Evolutionary conservation across 1,140 invertebrate species (phyloP), one percentile per base, ranked within the genome.

Genomic region (Triops longicaudatus): DNA sequence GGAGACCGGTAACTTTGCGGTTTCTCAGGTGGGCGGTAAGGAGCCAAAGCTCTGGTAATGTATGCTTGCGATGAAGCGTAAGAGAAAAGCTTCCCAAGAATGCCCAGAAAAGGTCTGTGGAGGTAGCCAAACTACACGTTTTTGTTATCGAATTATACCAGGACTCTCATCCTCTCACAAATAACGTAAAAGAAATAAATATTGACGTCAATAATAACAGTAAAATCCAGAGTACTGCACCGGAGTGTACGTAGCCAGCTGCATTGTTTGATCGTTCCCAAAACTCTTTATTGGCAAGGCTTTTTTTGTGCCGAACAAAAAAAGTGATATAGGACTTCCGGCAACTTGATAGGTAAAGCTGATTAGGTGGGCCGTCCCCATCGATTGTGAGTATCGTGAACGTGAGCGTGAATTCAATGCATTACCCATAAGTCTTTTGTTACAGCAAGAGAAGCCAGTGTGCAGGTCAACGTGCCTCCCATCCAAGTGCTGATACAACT

Each of bases 331-430:
- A 63, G 50, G 50, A 63, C 50, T 63, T 63, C 50, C 50, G 50
- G 50, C 50, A 63, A 63, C 50, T 63, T 63, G 50, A 22, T 63
- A 63, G 50, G 50, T 22, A 63, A 63, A 63, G 50, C 17, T 63
- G 50, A 63, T 63, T 63, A 63, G 50, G 50, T 63, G 50, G 50
- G 50, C 50, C 50, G 50, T 63, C 50, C 50, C 50, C 50, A 63
- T 63, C 50, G 50, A 63, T 63, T 63, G 50, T 63, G 50, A 14
- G 50, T 63, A 63, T 63, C 50, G 50, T 14, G 50, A 63, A 63
- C 50, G 50, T 63, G 50, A 63, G 50, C 50, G 50, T 63, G 50
- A 63, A 63, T 63, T 63, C 50, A 63, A 63, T 63, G 50, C 50
- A 63, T 22, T 63, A 63, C 50, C 50, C 50, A 63, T 63, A 63